Conservation (phyloP, 2,888 invertebrate genomes). For the Pyrrhosoma nymphula region DNA sequence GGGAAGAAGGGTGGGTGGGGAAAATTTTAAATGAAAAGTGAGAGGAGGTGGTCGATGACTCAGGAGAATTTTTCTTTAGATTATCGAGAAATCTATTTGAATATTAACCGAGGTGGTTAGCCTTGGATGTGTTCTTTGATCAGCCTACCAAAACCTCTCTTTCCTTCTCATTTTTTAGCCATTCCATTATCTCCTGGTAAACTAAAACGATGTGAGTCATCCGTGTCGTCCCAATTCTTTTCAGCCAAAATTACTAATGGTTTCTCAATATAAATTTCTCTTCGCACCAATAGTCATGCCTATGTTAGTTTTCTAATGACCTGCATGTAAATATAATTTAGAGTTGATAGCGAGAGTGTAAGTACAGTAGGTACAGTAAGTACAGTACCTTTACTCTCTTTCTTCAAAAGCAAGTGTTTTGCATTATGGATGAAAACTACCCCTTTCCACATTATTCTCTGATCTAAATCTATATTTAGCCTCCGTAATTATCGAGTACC, state of each 20-base stretch:
- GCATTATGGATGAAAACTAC: no score
- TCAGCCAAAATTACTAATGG: neutral
- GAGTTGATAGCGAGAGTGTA: no score
- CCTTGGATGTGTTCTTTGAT: neutral
- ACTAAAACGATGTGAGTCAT: neutral
- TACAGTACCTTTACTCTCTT: no score
- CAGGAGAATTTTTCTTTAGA: neutral
- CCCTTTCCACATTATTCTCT: no score
- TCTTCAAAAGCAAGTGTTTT: no score
- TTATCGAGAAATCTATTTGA: neutral
- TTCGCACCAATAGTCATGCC: no score
- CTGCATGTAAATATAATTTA: no score
- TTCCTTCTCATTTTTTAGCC: neutral
- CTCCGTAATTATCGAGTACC: no score
- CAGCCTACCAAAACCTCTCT: neutral
- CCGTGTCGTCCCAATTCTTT: neutral
- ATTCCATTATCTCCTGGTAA: neutral
- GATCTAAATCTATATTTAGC: no score
- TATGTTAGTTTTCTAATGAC: no score
- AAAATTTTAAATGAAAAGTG: neutral
- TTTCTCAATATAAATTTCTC: no score
- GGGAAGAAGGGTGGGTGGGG: neutral
- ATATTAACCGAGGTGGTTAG: neutral
- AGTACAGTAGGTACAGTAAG: no score
- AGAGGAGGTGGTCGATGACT: neutral